These are phyloP conservation scores for Rhabdophis nuchalis DNA, from an alignment of 2,797 vertebrate genomes.

Conservation along the genomic window DNA sequence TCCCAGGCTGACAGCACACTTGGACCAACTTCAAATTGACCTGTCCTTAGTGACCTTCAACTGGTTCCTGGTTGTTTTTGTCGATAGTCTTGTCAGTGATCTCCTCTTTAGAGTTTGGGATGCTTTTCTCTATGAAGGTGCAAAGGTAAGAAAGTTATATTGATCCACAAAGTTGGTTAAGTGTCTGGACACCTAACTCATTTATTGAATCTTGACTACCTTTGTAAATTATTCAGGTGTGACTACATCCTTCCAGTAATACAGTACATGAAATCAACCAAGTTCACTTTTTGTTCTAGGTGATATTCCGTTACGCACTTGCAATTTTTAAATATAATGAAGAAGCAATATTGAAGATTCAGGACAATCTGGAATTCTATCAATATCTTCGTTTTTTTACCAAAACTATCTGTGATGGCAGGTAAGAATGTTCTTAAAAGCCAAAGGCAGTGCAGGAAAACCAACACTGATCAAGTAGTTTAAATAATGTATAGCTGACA, in stretches of 20 bases:
- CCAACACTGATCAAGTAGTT: background rate
- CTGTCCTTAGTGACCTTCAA: conserved; percentile 89
- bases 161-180: background rate
- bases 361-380: conserved; percentile 84
- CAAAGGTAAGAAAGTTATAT: conserved; percentile 76
- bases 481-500: too few species aligned
- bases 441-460: background rate
- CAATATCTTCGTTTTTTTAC: conserved; percentile 91
- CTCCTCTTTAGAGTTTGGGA: conserved; percentile 92
- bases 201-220: background rate
- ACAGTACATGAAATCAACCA: background rate
- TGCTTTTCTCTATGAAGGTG: conserved; percentile 90
- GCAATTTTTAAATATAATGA: conserved; percentile 95
- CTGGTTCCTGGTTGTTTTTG: conserved; percentile 92
- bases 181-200: background rate
- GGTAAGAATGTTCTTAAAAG: conserved; percentile 67
- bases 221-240: background rate
- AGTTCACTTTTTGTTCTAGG: conserved; percentile 68
- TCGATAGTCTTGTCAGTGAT: conserved; percentile 87
- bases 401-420: conserved; percentile 83
- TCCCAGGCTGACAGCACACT: conserved; percentile 81
- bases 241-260: background rate
- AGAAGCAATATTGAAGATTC: conserved; percentile 86
- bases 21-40: conserved; percentile 80
- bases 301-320: conserved; percentile 90